Conservation (phyloP, 2,888 invertebrate species). For the Mechanitis mazaeus region DNA sequence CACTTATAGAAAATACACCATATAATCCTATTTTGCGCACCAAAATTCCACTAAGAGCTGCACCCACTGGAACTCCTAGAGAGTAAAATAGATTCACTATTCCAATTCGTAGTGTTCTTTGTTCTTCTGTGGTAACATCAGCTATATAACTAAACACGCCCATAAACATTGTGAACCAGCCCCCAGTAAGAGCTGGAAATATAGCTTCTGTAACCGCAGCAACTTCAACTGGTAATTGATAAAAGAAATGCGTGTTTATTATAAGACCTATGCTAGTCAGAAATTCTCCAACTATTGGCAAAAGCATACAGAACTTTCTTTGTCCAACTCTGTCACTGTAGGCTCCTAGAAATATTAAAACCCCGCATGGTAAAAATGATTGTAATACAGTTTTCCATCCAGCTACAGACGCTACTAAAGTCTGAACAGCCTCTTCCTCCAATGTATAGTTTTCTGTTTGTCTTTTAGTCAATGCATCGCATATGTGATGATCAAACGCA, state of each 20-base stretch:
- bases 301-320: conserved; percentile 87
- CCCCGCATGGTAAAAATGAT: conserved; percentile 85
- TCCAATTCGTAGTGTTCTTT: conserved; percentile 89
- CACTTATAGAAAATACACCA: conserved; percentile 87
- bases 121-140: conserved; percentile 89
- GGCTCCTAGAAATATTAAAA: conserved; percentile 89
- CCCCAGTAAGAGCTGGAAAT: conserved; percentile 88
- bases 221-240: conserved; percentile 87
- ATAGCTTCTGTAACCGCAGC: conserved; percentile 87
- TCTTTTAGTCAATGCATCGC: conserved; percentile 84
- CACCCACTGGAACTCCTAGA: conserved; percentile 91
- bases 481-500: conserved; percentile 82
- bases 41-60: conserved; percentile 89
- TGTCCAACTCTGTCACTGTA: conserved; percentile 83
- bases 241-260: conserved; percentile 86
- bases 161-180: conserved; percentile 94
- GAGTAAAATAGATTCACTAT: conserved; percentile 93
- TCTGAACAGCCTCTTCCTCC: conserved; percentile 82
- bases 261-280: conserved; percentile 86
- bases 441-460: conserved; percentile 79
- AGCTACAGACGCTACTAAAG: conserved; percentile 86
- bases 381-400: conserved; percentile 92
- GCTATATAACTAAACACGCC: conserved; percentile 93
- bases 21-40: conserved; percentile 86
- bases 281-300: conserved; percentile 89